These are phyloP conservation scores for Acleris holmiana DNA, from an alignment of 2,888 invertebrate species.

Conservation along the genomic window DNA sequence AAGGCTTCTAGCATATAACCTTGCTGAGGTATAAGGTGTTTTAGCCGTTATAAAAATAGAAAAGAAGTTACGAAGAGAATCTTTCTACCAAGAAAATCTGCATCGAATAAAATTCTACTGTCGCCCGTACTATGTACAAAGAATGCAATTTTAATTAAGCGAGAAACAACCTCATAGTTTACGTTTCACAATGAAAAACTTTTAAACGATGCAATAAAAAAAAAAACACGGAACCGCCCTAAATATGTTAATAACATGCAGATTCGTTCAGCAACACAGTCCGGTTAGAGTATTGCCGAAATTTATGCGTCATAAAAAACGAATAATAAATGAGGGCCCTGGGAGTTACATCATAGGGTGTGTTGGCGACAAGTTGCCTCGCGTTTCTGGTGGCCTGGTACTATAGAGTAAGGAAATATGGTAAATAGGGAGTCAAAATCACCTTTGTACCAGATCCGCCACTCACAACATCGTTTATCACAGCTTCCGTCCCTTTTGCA, in stretches of 20 bases:
- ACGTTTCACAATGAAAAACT: slow-evolving; percentile 21
- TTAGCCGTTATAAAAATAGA: no score
- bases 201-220: slow-evolving; percentile 31
- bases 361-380: slow-evolving; percentile 14
- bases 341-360: slow-evolving; percentile 40
- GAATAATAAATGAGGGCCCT: slow-evolving; percentile 54
- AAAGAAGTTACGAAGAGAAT: no score
- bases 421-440: slow-evolving; percentile 3
- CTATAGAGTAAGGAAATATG: slow-evolving; percentile 3
- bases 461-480: no score
- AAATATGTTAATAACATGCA: slow-evolving; percentile 51
- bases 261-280: slow-evolving; percentile 48
- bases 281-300: slow-evolving; percentile 48
- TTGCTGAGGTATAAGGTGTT: no score
- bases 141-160: slow-evolving; percentile 25
- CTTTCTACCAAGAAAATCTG: no score
- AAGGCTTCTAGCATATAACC: no score
- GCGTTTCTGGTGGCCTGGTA: slow-evolving; percentile 13
- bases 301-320: slow-evolving; percentile 57
- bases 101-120: no score
- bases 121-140: not conserved
- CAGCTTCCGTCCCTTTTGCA: no score
- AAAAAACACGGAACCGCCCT: slow-evolving; percentile 41
- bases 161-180: slow-evolving; percentile 20
- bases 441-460: not conserved